Percentiles rank a stretch among this genome's conserved stretches.
phyloP scores from a whole-genome alignment of 2,797 vertebrate species.

The Xiphorhynchus erythropygius region DNA sequence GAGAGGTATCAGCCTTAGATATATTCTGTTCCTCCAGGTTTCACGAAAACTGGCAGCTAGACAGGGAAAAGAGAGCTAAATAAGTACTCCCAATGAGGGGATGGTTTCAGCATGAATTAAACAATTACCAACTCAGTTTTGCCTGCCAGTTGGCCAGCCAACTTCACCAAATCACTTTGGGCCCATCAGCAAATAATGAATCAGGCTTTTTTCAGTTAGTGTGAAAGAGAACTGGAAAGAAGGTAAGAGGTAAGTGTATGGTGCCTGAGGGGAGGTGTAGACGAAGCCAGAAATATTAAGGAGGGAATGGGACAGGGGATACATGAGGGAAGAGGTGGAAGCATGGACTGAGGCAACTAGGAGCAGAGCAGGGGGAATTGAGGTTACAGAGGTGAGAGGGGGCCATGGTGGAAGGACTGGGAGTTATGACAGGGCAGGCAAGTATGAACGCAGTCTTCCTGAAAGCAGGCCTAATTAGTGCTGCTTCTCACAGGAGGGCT shows the following conservation, averaged over 20 bases:
- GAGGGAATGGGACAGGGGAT: neutral
- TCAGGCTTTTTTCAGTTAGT: neutral
- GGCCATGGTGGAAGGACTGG: neutral
- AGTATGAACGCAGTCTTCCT: neutral
- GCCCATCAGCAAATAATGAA: constrained; percentile 4
- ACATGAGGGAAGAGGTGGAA: neutral
- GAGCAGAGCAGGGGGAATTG: neutral
- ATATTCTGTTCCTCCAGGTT: neutral
- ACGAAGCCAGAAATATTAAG: neutral
- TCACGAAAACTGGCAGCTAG: constrained; percentile 30
- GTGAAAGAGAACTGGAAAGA: neutral
- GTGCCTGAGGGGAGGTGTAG: neutral
- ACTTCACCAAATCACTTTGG: neutral
- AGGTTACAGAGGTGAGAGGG: neutral
- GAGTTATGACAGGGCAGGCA: neutral
- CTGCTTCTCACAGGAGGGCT: neutral
- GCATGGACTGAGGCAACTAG: neutral
- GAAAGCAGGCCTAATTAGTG: constrained; percentile 6
- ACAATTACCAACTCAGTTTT: constrained; percentile 51
- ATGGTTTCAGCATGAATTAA: constrained; percentile 24
- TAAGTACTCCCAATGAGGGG: neutral
- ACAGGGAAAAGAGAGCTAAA: constrained; percentile 3
- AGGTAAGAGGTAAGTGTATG: neutral
- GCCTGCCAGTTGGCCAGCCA: constrained; percentile 34
- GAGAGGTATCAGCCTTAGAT: neutral